These are phyloP conservation scores for Myotis brandtii DNA, from an alignment of 2,113 vertebrate species.

Conservation along the genomic window DNA sequence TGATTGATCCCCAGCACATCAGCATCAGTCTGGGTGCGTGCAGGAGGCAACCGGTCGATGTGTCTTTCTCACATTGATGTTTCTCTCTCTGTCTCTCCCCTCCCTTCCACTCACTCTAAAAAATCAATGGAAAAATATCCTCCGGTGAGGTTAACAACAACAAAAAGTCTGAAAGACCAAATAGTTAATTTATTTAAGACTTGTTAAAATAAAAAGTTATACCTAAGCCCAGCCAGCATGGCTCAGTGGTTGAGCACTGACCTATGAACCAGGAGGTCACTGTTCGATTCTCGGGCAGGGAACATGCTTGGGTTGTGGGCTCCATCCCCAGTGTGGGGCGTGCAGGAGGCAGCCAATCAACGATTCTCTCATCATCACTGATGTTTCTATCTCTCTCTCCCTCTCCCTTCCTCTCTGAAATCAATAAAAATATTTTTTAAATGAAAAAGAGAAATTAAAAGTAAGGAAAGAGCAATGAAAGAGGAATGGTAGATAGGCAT, in stretches of 20 bases:
- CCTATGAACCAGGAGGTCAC: too few species aligned
- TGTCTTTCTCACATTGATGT: neutral
- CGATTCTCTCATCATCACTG: too few species aligned
- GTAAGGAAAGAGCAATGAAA: constrained; percentile 17
- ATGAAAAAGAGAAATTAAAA: neutral
- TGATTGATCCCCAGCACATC: neutral
- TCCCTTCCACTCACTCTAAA: neutral
- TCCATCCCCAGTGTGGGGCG: too few species aligned
- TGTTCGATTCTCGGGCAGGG: too few species aligned
- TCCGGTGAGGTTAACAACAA: neutral
- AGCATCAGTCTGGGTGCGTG: neutral
- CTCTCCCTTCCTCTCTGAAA: too few species aligned
- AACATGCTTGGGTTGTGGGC: too few species aligned
- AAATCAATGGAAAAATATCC: neutral
- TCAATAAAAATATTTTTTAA: too few species aligned
- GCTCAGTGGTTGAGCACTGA: too few species aligned
- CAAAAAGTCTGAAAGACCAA: neutral
- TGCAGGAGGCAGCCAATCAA: too few species aligned
- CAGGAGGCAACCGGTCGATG: too few species aligned
- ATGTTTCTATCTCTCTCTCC: too few species aligned
- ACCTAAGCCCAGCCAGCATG: neutral
- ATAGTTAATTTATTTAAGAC: neutral
- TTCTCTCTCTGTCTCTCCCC: neutral
- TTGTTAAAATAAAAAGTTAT: neutral
- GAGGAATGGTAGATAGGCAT: neutral